A percentile compares a stretch with the other conserved stretches of the same genome.
phyloP scores from a whole-genome alignment of 1,140 invertebrate species.

The Bombus pascuorum region DNA sequence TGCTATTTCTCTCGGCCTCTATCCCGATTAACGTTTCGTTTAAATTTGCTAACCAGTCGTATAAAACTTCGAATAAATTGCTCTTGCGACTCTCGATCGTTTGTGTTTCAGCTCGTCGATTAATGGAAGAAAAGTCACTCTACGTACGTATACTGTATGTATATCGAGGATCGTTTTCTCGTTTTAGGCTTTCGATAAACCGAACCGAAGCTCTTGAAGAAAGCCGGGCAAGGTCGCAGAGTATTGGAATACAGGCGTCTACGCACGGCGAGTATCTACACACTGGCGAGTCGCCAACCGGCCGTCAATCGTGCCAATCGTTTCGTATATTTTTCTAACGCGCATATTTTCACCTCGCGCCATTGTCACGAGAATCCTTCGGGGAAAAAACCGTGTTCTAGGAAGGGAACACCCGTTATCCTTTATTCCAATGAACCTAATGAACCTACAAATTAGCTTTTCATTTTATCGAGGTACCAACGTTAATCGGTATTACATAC shows the following conservation, averaged over 20 bases:
- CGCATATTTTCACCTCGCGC: neutral
- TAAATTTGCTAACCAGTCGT: constrained; percentile 45
- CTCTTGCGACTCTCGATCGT: neutral
- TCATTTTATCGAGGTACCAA: neutral
- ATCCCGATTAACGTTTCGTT: constrained; percentile 66
- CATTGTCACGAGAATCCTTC: neutral
- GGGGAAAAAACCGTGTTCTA: neutral
- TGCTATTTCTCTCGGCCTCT: constrained; percentile 52
- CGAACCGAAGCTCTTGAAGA: neutral
- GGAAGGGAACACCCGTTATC: neutral
- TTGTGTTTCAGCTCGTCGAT: neutral
- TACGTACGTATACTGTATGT: too few species aligned
- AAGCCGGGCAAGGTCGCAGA: neutral
- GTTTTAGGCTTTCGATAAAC: neutral
- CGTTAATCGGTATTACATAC: neutral
- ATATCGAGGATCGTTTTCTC: too few species aligned
- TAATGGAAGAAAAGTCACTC: too few species aligned
- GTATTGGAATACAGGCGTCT: neutral
- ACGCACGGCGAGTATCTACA: neutral
- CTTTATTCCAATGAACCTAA: neutral
- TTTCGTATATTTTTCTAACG: neutral
- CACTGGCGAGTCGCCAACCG: neutral
- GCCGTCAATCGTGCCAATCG: neutral
- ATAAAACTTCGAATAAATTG: too few species aligned
- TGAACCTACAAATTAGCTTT: neutral